Evolutionary conservation across 2,797 vertebrate species (phyloP).

Genomic region (Bradypus variegatus): DNA sequence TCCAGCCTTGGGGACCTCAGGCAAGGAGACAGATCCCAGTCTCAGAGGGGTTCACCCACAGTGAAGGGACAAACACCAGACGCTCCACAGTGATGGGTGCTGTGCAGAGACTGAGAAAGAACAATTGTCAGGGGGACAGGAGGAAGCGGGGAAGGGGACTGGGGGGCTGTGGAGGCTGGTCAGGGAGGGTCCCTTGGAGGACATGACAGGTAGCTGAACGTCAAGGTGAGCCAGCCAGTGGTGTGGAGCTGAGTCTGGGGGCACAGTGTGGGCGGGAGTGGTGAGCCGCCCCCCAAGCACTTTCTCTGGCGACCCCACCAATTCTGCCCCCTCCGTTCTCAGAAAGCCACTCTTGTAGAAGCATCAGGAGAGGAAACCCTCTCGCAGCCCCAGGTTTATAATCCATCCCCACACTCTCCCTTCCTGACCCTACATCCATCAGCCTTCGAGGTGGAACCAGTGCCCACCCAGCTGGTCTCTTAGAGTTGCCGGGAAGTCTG

Average conservation of each 20-base stretch:
- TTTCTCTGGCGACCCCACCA: background rate
- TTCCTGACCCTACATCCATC: rapidly evolving
- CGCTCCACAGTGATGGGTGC: background rate
- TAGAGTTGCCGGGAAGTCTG: rapidly evolving
- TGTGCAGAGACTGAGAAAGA: background rate
- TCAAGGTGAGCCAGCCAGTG: background rate
- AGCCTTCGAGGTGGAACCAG: background rate
- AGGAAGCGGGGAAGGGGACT: background rate
- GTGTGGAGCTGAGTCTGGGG: background rate
- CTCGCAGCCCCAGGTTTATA: background rate
- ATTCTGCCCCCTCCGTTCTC: background rate
- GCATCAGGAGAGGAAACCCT: background rate
- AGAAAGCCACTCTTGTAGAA: background rate
- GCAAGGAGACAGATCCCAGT: background rate
- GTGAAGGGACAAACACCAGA: background rate
- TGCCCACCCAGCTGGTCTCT: background rate
- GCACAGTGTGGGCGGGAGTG: background rate
- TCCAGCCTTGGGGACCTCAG: background rate
- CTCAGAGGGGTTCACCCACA: background rate
- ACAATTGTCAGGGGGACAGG: too few species aligned
- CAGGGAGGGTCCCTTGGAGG: background rate
- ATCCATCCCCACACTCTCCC: too few species aligned
- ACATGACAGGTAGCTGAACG: background rate
- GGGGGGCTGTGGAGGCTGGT: background rate
- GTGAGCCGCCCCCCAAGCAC: background rate